These are phyloP conservation scores for Drosophila histrio DNA, from an alignment of 2,888 invertebrate species.

Conservation along the genomic window DNA sequence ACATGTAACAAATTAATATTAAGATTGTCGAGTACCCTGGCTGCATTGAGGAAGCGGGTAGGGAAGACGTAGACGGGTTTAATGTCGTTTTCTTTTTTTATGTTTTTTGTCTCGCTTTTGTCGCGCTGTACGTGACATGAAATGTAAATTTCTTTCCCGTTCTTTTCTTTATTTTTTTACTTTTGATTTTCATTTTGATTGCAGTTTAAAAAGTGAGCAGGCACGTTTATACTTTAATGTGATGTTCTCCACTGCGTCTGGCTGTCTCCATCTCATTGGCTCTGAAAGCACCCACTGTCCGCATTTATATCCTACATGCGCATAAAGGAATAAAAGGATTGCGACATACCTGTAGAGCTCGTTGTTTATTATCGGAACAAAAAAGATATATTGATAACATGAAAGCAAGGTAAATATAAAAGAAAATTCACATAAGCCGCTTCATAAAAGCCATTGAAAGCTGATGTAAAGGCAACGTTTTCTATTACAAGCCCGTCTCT, in stretches of 20 bases:
- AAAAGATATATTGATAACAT: background rate
- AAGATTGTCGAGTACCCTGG: constrained; percentile 20
- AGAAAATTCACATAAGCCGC: background rate
- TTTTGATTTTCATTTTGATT: constrained; percentile 58
- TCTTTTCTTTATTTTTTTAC: constrained; percentile 26
- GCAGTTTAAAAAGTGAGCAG: constrained; percentile 26
- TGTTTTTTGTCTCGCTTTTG: constrained; percentile 34
- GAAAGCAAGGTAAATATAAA: background rate
- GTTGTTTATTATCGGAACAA: background rate
- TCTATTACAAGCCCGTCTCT: background rate
- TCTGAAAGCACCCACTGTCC: background rate
- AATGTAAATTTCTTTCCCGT: constrained; percentile 53
- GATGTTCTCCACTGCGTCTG: constrained; percentile 7
- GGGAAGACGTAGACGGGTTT: constrained; percentile 5
- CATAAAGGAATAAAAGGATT: constrained; percentile 22
- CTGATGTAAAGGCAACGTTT: background rate
- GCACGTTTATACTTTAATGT: constrained; percentile 62
- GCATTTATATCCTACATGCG: background rate
- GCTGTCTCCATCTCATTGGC: background rate
- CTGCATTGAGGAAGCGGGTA: constrained; percentile 7
- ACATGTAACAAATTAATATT: constrained; percentile 57
- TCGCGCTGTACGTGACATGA: constrained; percentile 61
- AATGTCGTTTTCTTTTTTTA: constrained; percentile 23
- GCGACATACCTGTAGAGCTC: constrained; percentile 20
- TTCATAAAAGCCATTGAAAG: background rate